Base-by-base conservation (phyloP, 2,888 invertebrate species). In the Ormyrus rosae region DNA sequence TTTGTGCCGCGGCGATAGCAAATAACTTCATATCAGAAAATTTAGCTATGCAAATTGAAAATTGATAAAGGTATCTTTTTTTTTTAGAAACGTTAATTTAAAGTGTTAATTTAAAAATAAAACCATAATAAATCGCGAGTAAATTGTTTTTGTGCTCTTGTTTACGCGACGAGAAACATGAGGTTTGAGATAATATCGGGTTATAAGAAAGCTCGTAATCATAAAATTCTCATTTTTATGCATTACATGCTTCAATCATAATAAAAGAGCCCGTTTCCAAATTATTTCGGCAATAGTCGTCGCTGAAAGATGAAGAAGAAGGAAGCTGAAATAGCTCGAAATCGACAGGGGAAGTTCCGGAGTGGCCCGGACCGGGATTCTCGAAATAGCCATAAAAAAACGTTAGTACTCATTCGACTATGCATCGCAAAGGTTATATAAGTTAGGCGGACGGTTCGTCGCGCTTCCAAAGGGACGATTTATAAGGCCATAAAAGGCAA, bases 401-500 rank as follows among this genome's bases (percentile, higher is more conserved):
- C 48, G 45, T 63, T 76, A 69, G 55, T 69, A 63, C 69, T 13
- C 60, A 69, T 50, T 55, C 61, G 63, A 69, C 76, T 76, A 76
- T 76, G 63, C 76, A 69, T 69, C 69, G 69, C 55, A 51, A 53
- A 19, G 19, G 55, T 48, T 53, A 51, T 68, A 68, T 48, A 73
- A 0, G 19, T 19, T 65, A 73, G 9, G 53, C 19, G 45, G 7
- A 56, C 6, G 68, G 75, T 68, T 69, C 69, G 76, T 48, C 60
- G 53, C 56, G 13, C 70, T 45, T n/a, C 56, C 60, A 13, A 56
- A 65, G 58, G 64, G 71, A 51, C 58, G 71, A 73, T 73, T 78
- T 78, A 78, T 73, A 51, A 65, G 53, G 77, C 77, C 53, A 50
- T 78, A 71, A 78, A 78, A 76, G 10, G 48, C 69, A 46, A 65